Evolutionary conservation across 2,113 vertebrate species (phyloP).

Genomic region (Himantopus leucocephalus): DNA sequence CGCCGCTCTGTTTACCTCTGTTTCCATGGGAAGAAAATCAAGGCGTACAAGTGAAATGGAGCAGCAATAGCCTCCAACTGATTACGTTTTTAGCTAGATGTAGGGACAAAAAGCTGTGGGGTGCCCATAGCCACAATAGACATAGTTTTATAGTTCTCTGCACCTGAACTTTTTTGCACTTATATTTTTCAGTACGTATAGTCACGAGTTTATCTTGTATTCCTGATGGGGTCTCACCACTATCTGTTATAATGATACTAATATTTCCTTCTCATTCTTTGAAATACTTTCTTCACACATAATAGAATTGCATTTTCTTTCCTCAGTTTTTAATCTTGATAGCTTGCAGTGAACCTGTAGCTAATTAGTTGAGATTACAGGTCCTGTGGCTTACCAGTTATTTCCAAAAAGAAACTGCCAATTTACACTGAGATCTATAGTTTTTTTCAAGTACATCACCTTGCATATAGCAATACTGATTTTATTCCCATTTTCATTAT

Average conservation of each 20-base stretch:
- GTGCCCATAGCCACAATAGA: background rate
- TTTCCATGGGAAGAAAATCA: background rate
- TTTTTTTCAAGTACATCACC: background rate
- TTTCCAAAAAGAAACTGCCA: background rate
- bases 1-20: accelerated
- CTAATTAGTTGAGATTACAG: background rate
- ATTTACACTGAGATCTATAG: background rate
- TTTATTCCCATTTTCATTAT: background rate
- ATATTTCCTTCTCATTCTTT: background rate
- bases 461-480: background rate
- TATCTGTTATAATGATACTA: background rate
- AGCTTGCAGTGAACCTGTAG: background rate
- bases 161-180: background rate
- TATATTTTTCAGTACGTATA: background rate
- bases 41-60: background rate
- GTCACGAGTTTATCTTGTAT: background rate
- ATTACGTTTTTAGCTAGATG: background rate
- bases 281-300: background rate
- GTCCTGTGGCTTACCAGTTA: background rate
- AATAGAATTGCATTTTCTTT: background rate
- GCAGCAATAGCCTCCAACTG: background rate
- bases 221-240: background rate
- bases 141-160: background rate
- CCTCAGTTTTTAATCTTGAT: background rate
- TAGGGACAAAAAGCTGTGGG: background rate